These are phyloP conservation scores for Elaphurus davidianus DNA, from an alignment of 2,113 vertebrate genomes.

Conservation along the genomic window DNA sequence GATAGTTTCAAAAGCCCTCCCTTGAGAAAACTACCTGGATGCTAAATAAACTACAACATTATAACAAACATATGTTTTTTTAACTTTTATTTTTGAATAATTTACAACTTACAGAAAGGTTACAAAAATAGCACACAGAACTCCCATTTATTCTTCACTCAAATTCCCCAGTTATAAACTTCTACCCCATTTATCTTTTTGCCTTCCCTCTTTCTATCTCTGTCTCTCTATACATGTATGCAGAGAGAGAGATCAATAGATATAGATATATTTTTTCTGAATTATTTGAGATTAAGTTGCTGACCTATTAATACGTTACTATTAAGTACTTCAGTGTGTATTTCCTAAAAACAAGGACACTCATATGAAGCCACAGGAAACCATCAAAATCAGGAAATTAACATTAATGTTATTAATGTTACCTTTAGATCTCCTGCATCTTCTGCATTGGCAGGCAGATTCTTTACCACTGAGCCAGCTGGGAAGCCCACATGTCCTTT, in stretches of 20 bases:
- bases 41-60: background rate
- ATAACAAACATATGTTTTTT: background rate
- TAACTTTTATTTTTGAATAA: constrained; percentile 32
- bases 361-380: background rate
- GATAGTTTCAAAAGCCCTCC: background rate
- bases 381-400: background rate
- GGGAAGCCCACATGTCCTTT: background rate
- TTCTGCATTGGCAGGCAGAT: background rate
- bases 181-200: background rate
- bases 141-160: background rate
- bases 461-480: background rate
- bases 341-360: background rate
- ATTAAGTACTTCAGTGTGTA: background rate
- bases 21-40: background rate
- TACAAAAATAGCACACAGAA: background rate
- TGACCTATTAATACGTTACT: background rate
- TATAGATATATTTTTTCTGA: background rate
- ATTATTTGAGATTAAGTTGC: background rate
- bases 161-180: background rate
- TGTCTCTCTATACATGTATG: background rate
- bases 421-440: background rate
- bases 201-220: background rate
- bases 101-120: background rate
- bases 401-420: background rate
- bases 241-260: background rate